Conservation (phyloP, 1,140 invertebrate genomes). For the Sarcophaga peregrina region DNA sequence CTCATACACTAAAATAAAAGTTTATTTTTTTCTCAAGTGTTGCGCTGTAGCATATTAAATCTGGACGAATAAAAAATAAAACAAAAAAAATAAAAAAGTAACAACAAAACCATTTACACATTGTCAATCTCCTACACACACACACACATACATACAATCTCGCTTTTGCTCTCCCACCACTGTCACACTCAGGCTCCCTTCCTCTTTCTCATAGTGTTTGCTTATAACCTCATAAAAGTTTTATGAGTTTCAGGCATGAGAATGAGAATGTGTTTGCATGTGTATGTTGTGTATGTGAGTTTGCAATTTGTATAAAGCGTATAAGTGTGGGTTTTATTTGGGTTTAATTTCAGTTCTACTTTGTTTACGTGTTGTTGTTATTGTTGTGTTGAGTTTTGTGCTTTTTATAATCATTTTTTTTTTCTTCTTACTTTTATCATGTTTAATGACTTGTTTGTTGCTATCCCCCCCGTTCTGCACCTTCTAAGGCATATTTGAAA, state of each 20-base stretch:
- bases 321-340: background rate
- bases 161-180: too few relatives aligned
- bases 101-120: too few relatives aligned
- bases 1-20: conserved; percentile 16
- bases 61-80: background rate
- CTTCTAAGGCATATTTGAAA: background rate
- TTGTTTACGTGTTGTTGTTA: background rate
- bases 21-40: background rate
- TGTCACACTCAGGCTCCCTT: too few relatives aligned
- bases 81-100: too few relatives aligned
- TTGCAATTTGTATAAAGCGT: too few relatives aligned
- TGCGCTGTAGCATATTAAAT: conserved; percentile 7
- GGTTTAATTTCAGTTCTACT: background rate
- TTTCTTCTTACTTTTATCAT: conserved; percentile 5
- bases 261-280: background rate
- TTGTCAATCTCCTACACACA: too few relatives aligned
- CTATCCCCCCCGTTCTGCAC: background rate
- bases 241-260: background rate
- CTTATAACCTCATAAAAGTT: background rate
- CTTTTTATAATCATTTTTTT: conserved; percentile 4
- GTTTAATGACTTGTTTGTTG: background rate
- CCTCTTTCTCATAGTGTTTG: background rate
- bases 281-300: background rate
- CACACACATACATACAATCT: too few relatives aligned
- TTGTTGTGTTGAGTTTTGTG: conserved; percentile 1